phyloP scores from a whole-genome alignment of 2,888 invertebrate genomes.

The Pyrrhosoma nymphula region DNA sequence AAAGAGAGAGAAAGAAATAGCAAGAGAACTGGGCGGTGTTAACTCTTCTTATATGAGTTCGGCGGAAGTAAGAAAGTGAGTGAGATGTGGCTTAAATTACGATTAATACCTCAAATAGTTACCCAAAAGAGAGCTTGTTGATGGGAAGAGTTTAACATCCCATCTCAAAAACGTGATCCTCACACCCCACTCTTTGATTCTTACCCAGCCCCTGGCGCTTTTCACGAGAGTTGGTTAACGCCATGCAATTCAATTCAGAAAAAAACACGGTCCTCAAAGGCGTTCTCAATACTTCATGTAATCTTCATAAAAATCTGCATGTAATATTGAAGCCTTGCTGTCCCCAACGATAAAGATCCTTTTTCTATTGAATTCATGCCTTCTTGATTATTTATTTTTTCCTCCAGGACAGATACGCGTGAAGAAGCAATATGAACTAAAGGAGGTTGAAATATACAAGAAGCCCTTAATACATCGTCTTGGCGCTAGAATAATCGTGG shows the following conservation, averaged over 20 bases:
- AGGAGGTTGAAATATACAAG: too few species aligned
- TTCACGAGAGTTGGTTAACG: background rate
- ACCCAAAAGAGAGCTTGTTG: background rate
- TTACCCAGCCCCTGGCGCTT: background rate
- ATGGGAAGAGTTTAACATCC: background rate
- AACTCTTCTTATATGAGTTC: background rate
- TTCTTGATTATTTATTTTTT: background rate
- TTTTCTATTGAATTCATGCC: background rate
- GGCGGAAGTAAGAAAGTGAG: background rate
- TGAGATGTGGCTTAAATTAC: background rate
- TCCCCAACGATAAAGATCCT: too few species aligned
- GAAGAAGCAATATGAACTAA: background rate
- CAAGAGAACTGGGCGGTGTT: too few species aligned
- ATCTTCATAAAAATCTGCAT: background rate
- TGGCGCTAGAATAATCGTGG: too few species aligned
- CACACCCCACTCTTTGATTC: background rate
- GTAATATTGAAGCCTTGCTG: background rate
- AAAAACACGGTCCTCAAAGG: background rate
- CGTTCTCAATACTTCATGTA: background rate
- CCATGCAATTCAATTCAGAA: background rate
- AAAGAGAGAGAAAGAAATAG: too few species aligned
- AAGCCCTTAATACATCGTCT: too few species aligned
- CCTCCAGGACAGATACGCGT: background rate
- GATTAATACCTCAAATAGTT: background rate
- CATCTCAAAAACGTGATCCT: background rate